Conservation (phyloP, 2,888 invertebrate species). For the Himalopsyche japonica region DNA sequence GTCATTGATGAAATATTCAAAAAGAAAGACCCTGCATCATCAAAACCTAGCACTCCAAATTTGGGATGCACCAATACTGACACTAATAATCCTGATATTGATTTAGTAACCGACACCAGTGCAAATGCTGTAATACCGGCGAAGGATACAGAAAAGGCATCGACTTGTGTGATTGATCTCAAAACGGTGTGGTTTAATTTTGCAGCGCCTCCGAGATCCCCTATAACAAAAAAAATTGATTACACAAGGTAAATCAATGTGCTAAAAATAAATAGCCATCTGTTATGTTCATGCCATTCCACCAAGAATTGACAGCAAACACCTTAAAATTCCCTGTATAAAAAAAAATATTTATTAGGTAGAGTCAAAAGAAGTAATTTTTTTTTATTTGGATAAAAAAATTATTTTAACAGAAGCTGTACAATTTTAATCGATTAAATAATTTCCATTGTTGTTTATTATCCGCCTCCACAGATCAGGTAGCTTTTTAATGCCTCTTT, state of each 20-base stretch:
- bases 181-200: constrained; percentile 96
- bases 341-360: no score
- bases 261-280: constrained; percentile 25
- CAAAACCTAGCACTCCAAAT: constrained; percentile 64
- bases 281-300: no score
- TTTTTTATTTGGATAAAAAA: no score
- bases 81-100: constrained; percentile 24
- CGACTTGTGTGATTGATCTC: constrained; percentile 86
- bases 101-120: constrained; percentile 49
- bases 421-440: no score
- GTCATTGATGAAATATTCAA: constrained; percentile 57
- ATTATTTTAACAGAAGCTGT: no score
- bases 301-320: no score
- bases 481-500: no score
- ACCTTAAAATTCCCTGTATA: no score
- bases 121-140: constrained; percentile 53
- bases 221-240: constrained; percentile 92
- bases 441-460: no score
- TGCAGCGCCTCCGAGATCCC: constrained; percentile 93
- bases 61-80: constrained; percentile 51
- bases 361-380: no score
- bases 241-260: constrained; percentile 71
- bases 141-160: constrained; percentile 74
- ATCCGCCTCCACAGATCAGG: no score
- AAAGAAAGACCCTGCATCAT: constrained; percentile 61